A percentile compares a stretch with the other conserved stretches of the same genome.
These are phyloP conservation scores for Stegodyphus dumicola DNA, from an alignment of 1,140 invertebrate genomes.

Conservation along the genomic window DNA sequence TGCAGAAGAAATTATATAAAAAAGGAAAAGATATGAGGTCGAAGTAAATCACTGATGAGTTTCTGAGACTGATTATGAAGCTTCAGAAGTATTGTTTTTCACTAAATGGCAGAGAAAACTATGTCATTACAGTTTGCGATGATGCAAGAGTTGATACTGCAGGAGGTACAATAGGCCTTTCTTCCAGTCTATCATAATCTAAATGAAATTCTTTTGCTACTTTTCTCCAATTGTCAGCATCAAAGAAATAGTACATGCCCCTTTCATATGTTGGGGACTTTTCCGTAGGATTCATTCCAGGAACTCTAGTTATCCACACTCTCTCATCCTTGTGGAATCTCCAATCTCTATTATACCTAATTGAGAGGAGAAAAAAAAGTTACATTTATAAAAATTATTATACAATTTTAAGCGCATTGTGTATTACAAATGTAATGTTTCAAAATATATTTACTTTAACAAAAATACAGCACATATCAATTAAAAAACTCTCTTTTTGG, in stretches of 20 bases:
- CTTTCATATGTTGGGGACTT: slow-evolving; percentile 96
- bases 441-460: background rate
- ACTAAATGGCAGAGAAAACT: slow-evolving; percentile 38
- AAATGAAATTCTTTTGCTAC: slow-evolving; percentile 95
- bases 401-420: background rate
- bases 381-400: background rate
- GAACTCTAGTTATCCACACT: slow-evolving; percentile 98
- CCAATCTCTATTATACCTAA: slow-evolving; percentile 95
- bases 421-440: slow-evolving; percentile 17
- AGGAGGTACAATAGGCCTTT: slow-evolving; percentile 74
- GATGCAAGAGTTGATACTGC: slow-evolving; percentile 25
- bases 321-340: slow-evolving; percentile 99
- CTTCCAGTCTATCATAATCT: slow-evolving; percentile 97
- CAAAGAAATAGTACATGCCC: slow-evolving; percentile 99
- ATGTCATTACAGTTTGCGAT: slow-evolving; percentile 42
- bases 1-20: background rate
- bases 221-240: slow-evolving; percentile 93
- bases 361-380: background rate
- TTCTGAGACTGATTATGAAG: slow-evolving; percentile 5
- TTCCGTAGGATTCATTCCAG: slow-evolving; percentile 89
- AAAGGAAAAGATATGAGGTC: slow-evolving; percentile 31
- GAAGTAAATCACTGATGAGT: slow-evolving; percentile 39
- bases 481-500: too few species aligned
- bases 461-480: background rate
- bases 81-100: slow-evolving; percentile 22